A percentile compares a stretch with the other conserved stretches of the same genome.
These are phyloP conservation scores for Rosalia funebris DNA, from an alignment of 2,888 invertebrate genomes.

Conservation along the genomic window DNA sequence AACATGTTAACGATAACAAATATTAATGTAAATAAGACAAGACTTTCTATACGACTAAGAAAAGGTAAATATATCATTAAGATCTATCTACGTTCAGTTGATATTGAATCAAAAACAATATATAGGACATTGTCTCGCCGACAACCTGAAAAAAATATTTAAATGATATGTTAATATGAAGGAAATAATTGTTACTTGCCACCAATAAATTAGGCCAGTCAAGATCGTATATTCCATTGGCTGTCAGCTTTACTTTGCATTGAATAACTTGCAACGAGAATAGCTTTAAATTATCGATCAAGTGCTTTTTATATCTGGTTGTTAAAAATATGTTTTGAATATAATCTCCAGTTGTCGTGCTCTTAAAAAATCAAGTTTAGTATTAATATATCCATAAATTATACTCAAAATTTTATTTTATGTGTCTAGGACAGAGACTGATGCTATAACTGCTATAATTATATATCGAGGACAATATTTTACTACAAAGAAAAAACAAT, in stretches of 20 bases:
- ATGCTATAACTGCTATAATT: no score
- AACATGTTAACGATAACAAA: no score
- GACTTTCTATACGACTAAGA: no score
- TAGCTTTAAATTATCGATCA: neutral
- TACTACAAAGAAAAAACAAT: no score
- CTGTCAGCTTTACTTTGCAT: constrained; percentile 6
- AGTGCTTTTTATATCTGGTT: neutral
- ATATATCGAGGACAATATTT: no score
- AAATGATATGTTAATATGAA: no score
- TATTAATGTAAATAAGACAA: no score
- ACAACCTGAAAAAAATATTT: constrained; percentile 16
- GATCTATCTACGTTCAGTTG: constrained; percentile 10
- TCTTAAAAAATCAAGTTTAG: constrained; percentile 3
- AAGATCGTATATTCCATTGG: constrained; percentile 1
- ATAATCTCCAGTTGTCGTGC: constrained; percentile 2
- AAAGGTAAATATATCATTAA: no score
- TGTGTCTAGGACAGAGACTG: no score
- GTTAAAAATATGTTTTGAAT: constrained; percentile 1
- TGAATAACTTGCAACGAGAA: constrained; percentile 6
- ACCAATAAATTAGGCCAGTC: constrained; percentile 10
- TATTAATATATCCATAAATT: no score
- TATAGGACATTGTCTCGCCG: constrained; percentile 14
- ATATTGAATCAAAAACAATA: constrained; percentile 14
- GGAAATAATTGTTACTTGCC: no score
- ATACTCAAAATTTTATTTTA: no score